Conservation (phyloP, 2,888 invertebrate species). For the Scrobipalpa costella region DNA sequence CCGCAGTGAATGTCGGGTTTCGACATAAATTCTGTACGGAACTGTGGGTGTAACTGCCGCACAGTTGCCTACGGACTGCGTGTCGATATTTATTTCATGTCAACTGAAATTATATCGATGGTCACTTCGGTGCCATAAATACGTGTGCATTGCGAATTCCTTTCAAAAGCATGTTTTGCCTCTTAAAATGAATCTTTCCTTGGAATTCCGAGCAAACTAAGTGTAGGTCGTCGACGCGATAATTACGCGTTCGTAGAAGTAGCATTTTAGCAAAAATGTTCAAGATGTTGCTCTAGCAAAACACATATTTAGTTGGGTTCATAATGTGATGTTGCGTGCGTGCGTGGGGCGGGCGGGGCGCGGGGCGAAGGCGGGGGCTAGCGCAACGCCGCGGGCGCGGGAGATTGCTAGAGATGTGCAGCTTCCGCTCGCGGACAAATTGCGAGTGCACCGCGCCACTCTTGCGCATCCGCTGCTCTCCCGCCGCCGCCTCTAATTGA, state of each 20-base stretch:
- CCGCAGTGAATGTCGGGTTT: constrained; percentile 74
- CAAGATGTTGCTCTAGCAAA: constrained; percentile 22
- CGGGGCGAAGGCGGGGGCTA: not conserved
- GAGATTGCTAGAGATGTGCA: constrained; percentile 61
- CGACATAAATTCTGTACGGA: constrained; percentile 77
- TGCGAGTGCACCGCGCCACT: constrained; percentile 41
- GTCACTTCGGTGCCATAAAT: constrained; percentile 53
- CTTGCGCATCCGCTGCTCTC: constrained; percentile 50
- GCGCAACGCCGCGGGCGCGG: constrained; percentile 45
- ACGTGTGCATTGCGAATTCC: constrained; percentile 8
- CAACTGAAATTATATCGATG: constrained; percentile 63
- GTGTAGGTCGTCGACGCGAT: constrained; percentile 27
- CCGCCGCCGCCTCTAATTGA: constrained; percentile 51
- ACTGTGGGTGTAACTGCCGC: constrained; percentile 78
- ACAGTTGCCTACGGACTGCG: constrained; percentile 61
- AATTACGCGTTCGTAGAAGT: constrained; percentile 30
- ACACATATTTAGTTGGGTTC: constrained; percentile 26
- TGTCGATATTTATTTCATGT: constrained; percentile 68
- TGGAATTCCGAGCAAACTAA: constrained; percentile 21
- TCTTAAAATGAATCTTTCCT: constrained; percentile 12
- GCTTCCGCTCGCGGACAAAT: constrained; percentile 67
- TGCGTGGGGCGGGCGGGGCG: constrained; percentile 1
- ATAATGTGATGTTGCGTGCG: constrained; percentile 28
- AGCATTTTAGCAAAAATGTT: constrained; percentile 23
- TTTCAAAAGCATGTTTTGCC: not conserved